Percentiles rank a stretch among this genome's conserved stretches.
Conservation (phyloP, 2,888 invertebrate species). For the Yponomeuta malinellus region DNA sequence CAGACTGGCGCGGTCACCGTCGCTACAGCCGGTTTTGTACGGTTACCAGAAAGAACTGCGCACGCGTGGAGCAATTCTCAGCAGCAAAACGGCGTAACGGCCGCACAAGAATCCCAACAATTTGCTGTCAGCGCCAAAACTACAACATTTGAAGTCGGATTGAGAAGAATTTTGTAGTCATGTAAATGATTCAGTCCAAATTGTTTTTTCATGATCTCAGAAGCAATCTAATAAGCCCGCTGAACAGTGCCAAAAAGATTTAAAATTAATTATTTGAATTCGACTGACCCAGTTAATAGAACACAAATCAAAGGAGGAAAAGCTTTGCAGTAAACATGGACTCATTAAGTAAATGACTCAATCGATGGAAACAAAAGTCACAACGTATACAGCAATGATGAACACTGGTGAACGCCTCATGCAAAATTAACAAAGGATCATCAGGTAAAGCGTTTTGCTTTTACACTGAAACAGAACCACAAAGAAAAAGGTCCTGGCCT, state of each 20-base stretch:
- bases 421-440: background rate
- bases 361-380: background rate
- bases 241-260: background rate
- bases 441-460: background rate
- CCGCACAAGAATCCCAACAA: constrained; percentile 51
- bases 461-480: background rate
- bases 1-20: constrained; percentile 68
- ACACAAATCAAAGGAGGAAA: background rate
- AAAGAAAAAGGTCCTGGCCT: background rate
- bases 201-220: constrained; percentile 46
- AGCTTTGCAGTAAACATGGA: background rate
- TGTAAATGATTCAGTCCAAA: constrained; percentile 51
- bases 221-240: background rate
- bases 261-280: background rate
- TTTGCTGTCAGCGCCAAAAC: constrained; percentile 57
- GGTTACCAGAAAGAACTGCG: constrained; percentile 48
- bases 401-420: background rate
- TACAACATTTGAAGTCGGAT: constrained; percentile 37
- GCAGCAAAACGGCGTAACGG: constrained; percentile 43
- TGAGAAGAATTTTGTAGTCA: constrained; percentile 36
- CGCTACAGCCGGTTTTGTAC: constrained; percentile 67
- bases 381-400: background rate
- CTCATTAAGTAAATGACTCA: background rate
- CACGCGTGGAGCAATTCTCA: constrained; percentile 51
- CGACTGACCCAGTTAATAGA: background rate